Percentiles rank a stretch among this genome's conserved stretches.
Conservation (phyloP, 2,888 invertebrate genomes). For the Gonocerus acuteangulatus region DNA sequence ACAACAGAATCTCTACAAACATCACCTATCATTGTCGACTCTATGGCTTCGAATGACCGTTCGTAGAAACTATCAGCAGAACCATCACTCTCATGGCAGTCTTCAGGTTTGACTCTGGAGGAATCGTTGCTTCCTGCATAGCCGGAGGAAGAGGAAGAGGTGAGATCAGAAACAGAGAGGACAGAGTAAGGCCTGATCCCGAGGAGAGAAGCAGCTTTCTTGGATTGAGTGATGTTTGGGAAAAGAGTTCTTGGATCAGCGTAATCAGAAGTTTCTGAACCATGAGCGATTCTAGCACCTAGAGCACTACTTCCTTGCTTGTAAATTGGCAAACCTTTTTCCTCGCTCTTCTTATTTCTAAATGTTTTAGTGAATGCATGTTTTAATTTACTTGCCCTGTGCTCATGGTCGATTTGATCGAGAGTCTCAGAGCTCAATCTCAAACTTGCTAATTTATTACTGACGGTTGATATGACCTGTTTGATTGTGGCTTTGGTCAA, state of each 20-base stretch:
- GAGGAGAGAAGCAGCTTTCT: conserved; percentile 39
- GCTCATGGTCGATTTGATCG: conserved; percentile 39
- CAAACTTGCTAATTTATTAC: conserved; percentile 43
- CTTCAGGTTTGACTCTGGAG: conserved; percentile 24
- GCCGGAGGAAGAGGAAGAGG: conserved; percentile 46
- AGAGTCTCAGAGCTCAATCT: conserved; percentile 45
- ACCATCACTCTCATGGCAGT: conserved; percentile 43
- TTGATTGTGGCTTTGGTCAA: conserved; percentile 39
- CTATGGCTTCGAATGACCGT: conserved; percentile 65
- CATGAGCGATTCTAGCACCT: conserved; percentile 72
- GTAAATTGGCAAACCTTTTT: conserved; percentile 46
- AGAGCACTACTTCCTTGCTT: conserved; percentile 74
- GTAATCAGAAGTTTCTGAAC: conserved; percentile 57
- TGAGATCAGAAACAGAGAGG: conserved; percentile 53
- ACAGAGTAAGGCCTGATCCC: conserved; percentile 44
- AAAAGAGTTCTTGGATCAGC: conserved; percentile 69
- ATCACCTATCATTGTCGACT: conserved; percentile 58
- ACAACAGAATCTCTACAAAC: conserved; percentile 73
- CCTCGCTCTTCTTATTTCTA: conserved; percentile 41
- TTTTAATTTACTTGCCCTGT: conserved; percentile 36
- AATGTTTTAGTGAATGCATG: conserved; percentile 42
- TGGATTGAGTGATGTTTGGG: conserved; percentile 41
- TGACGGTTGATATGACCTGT: conserved; percentile 40
- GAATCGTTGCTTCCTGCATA: conserved; percentile 35
- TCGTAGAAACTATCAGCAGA: conserved; percentile 67